Percentiles rank a stretch among this genome's conserved stretches.
Evolutionary conservation across 53 echinoderm and acorn worm genomes (phyloP).

Genomic region (Temnopleurus reevesii): DNA sequence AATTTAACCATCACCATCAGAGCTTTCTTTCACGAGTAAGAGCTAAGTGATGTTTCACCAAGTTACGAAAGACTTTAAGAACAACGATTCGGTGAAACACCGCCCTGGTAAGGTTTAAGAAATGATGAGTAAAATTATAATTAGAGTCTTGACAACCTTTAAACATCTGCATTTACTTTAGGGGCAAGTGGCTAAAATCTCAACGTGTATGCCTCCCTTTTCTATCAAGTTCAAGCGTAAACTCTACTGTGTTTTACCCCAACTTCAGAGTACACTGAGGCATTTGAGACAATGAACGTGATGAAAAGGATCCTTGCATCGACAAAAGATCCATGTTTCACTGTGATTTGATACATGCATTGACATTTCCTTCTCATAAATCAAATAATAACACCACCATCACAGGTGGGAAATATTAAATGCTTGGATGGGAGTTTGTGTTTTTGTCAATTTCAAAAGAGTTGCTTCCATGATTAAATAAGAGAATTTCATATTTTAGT

Average conservation of each 20-base stretch:
- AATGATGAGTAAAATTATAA: too few relatives aligned
- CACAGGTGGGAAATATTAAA: neutral
- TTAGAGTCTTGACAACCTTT: too few relatives aligned
- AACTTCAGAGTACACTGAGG: neutral
- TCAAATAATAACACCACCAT: neutral
- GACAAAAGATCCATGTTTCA: constrained; percentile 9
- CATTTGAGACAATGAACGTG: constrained; percentile 19
- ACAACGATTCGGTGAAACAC: too few relatives aligned
- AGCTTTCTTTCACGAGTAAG: too few relatives aligned
- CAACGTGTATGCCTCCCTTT: neutral
- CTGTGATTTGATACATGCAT: constrained; percentile 15
- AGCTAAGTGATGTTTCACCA: too few relatives aligned
- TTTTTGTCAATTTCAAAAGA: neutral
- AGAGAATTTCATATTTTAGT: neutral
- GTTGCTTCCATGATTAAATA: too few relatives aligned
- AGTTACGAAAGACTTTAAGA: too few relatives aligned
- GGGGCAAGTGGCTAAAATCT: neutral
- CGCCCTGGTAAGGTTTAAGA: too few relatives aligned
- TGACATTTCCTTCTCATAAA: constrained; percentile 8
- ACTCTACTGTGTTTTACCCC: neutral
- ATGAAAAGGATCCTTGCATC: neutral
- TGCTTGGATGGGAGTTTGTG: neutral
- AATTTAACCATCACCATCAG: too few relatives aligned
- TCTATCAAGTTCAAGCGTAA: neutral
- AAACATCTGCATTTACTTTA: neutral